Conservation (phyloP, 2,888 invertebrate genomes). For the Neoaliturus tenellus region DNA sequence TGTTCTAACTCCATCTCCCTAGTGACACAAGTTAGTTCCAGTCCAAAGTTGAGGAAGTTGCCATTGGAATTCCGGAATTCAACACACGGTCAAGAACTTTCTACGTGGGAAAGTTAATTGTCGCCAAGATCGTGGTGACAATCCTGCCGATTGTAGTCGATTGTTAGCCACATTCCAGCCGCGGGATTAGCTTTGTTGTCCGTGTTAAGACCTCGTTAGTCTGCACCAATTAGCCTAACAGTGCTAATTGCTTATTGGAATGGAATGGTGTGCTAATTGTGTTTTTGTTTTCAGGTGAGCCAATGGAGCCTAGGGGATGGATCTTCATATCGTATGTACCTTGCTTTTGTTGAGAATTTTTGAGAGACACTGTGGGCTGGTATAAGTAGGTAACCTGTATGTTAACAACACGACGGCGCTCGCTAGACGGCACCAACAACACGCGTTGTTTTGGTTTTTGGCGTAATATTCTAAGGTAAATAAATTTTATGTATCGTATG, state of each 20-base stretch:
- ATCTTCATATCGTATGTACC: not conserved
- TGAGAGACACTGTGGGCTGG: too few relatives aligned
- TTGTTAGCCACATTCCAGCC: conserved; percentile 1
- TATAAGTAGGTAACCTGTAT: too few relatives aligned
- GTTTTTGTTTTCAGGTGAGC: conserved; percentile 28
- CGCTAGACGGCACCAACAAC: too few relatives aligned
- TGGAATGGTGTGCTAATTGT: conserved; percentile 1
- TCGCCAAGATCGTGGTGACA: not conserved
- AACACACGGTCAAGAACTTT: not conserved
- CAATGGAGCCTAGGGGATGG: not conserved
- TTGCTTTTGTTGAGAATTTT: too few relatives aligned
- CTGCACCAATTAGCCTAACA: not conserved
- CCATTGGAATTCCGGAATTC: not conserved
- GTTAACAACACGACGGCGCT: too few relatives aligned
- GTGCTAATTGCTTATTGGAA: not conserved
- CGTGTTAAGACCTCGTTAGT: not conserved
- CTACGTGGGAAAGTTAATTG: conserved; percentile 17
- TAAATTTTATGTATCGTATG: too few relatives aligned
- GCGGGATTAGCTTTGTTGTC: not conserved
- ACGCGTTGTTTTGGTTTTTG: too few relatives aligned
- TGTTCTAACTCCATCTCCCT: too few relatives aligned
- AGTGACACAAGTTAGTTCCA: too few relatives aligned
- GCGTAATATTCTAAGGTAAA: too few relatives aligned
- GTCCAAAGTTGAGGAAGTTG: not conserved
- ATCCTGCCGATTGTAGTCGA: not conserved